These are phyloP conservation scores for Clupea harengus DNA, from an alignment of 2,113 vertebrate species.

Conservation along the genomic window DNA sequence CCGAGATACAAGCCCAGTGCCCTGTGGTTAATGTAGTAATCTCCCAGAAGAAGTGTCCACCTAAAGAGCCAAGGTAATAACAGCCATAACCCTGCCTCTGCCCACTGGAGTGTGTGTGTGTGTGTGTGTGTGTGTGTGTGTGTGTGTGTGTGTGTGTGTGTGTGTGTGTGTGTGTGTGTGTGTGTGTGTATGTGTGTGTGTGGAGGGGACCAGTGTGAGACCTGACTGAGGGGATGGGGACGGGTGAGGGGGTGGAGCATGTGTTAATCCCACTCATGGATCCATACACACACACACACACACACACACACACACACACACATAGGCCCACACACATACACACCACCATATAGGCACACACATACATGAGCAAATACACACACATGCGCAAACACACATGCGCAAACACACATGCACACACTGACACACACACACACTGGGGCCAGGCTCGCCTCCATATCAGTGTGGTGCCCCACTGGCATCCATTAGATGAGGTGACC, in stretches of 20 bases:
- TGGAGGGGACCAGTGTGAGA: constrained; percentile 54
- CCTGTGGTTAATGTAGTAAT: constrained; percentile 77
- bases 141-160: constrained; percentile 57
- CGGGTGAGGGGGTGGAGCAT: constrained; percentile 22
- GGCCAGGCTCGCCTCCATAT: constrained; percentile 62
- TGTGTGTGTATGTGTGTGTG: constrained; percentile 60
- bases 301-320: background rate
- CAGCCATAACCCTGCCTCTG: constrained; percentile 47
- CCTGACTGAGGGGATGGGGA: constrained; percentile 56
- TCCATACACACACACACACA: constrained; percentile 33
- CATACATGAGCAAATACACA: background rate
- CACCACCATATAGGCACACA: background rate
- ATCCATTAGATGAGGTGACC: constrained; percentile 70
- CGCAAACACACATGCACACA: background rate
- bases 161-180: constrained; percentile 45
- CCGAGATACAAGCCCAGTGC: constrained; percentile 67
- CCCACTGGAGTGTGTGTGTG: constrained; percentile 54
- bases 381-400: background rate
- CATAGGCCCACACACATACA: background rate
- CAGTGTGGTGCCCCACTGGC: constrained; percentile 68
- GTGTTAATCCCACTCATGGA: constrained; percentile 65
- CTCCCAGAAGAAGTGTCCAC: constrained; percentile 63
- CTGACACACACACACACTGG: constrained; percentile 51
- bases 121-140: constrained; percentile 55
- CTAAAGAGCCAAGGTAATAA: constrained; percentile 69